Conservation (phyloP, 2,888 invertebrate genomes). For the Acleris sparsana region DNA sequence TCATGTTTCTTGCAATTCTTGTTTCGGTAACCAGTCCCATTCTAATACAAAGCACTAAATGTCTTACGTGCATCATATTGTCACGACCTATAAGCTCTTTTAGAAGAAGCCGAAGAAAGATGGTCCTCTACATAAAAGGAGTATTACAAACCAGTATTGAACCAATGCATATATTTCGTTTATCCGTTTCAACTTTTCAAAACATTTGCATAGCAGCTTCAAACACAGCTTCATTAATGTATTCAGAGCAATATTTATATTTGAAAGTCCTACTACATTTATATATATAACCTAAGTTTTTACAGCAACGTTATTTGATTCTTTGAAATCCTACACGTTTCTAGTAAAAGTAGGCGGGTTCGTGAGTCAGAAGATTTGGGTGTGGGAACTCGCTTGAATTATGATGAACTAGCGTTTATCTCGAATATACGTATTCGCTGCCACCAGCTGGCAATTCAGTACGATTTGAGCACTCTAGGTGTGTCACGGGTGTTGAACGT, state of each 20-base stretch:
- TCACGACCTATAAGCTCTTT: constrained; percentile 19
- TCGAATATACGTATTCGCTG: constrained; percentile 39
- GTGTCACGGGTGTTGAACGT: too few species aligned
- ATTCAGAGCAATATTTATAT: constrained; percentile 32
- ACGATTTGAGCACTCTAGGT: too few species aligned
- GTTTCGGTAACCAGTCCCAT: constrained; percentile 61
- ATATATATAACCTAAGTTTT: constrained; percentile 54
- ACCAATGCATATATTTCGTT: constrained; percentile 23
- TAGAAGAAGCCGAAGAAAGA: constrained; percentile 1
- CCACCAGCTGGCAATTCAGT: too few species aligned
- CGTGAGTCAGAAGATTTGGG: constrained; percentile 72
- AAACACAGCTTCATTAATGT: constrained; percentile 31
- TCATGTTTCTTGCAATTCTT: constrained; percentile 72
- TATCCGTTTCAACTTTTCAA: constrained; percentile 27
- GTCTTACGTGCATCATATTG: constrained; percentile 7
- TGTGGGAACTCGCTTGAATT: constrained; percentile 66
- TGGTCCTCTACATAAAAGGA: constrained; percentile 20
- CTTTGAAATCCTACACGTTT: constrained; percentile 63
- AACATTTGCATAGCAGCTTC: constrained; percentile 33
- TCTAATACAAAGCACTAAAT: constrained; percentile 18
- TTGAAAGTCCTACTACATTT: constrained; percentile 42
- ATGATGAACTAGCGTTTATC: constrained; percentile 60
- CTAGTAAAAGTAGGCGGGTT: constrained; percentile 71
- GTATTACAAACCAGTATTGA: constrained; percentile 23
- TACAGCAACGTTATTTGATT: constrained; percentile 50